A percentile compares a stretch with the other conserved stretches of the same genome.
These are phyloP conservation scores for Hipparchia semele DNA, from an alignment of 2,888 invertebrate genomes.

Conservation along the genomic window DNA sequence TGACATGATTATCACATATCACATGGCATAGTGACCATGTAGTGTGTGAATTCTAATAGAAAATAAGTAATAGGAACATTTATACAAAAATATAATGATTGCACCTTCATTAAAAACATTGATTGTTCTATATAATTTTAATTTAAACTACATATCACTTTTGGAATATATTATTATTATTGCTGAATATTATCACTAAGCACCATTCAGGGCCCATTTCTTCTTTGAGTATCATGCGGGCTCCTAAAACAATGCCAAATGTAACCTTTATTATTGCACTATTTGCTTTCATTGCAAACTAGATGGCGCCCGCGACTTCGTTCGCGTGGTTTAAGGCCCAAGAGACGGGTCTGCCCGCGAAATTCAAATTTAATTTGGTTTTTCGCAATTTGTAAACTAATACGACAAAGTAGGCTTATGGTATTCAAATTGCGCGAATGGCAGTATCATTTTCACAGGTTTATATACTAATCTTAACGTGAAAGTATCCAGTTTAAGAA, in stretches of 20 bases:
- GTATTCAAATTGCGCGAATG: too few species aligned
- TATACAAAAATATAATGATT: slow-evolving; percentile 35
- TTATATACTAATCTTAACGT: too few species aligned
- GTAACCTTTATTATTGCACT: neutral
- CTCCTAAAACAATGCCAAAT: slow-evolving; percentile 42
- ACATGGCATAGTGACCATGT: neutral
- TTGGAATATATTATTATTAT: slow-evolving; percentile 30
- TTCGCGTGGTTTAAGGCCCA: too few species aligned
- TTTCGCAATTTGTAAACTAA: too few species aligned
- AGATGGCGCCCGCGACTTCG: too few species aligned
- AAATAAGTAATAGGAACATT: slow-evolving; percentile 22
- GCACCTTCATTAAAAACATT: slow-evolving; percentile 30
- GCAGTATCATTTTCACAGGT: too few species aligned
- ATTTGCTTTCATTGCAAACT: neutral
- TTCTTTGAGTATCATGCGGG: slow-evolving; percentile 42
- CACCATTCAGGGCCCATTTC: slow-evolving; percentile 1
- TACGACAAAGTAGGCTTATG: too few species aligned
- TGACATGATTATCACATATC: neutral
- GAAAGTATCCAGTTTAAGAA: too few species aligned
- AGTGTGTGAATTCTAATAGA: neutral
- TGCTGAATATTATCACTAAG: slow-evolving; percentile 5
- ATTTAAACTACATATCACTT: slow-evolving; percentile 19
- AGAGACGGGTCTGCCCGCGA: too few species aligned
- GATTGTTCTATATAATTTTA: slow-evolving; percentile 28
- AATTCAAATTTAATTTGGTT: too few species aligned